Percentiles rank a stretch among this genome's conserved stretches.
These are phyloP conservation scores for Uria lomvia DNA, from an alignment of 2,113 vertebrate species.

Conservation along the genomic window DNA sequence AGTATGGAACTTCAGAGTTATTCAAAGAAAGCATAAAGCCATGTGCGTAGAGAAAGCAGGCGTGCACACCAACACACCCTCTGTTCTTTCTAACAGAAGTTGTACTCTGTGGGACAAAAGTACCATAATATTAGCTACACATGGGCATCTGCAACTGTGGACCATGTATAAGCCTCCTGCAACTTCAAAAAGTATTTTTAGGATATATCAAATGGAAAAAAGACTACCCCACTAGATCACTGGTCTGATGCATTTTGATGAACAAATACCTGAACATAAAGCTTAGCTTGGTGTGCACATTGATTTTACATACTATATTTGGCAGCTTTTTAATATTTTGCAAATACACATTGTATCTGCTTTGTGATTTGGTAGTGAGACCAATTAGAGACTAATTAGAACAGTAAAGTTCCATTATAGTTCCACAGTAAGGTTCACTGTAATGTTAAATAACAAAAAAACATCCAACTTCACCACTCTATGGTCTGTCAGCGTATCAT, in stretches of 20 bases:
- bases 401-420: neutral
- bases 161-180: neutral
- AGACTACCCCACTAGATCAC: neutral
- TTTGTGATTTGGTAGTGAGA: neutral
- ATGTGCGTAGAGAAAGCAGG: conserved; percentile 53
- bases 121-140: neutral
- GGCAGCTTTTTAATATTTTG: neutral
- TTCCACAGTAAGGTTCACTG: neutral
- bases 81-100: conserved; percentile 16
- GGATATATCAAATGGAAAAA: neutral
- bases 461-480: neutral
- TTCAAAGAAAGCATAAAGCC: conserved; percentile 55
- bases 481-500: neutral
- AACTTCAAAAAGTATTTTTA: neutral
- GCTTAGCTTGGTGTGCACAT: neutral
- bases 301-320: neutral
- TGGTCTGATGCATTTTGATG: neutral
- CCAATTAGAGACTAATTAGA: neutral
- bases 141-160: neutral
- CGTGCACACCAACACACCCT: conserved; percentile 50
- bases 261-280: neutral
- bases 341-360: neutral
- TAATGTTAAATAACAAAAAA: neutral
- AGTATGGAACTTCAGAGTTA: conserved; percentile 9
- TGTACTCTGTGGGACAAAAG: conserved; percentile 45